A percentile compares a stretch with the other conserved stretches of the same genome.
phyloP scores from a whole-genome alignment of 2,797 vertebrate genomes.

The Oceanodroma leucorhoa region DNA sequence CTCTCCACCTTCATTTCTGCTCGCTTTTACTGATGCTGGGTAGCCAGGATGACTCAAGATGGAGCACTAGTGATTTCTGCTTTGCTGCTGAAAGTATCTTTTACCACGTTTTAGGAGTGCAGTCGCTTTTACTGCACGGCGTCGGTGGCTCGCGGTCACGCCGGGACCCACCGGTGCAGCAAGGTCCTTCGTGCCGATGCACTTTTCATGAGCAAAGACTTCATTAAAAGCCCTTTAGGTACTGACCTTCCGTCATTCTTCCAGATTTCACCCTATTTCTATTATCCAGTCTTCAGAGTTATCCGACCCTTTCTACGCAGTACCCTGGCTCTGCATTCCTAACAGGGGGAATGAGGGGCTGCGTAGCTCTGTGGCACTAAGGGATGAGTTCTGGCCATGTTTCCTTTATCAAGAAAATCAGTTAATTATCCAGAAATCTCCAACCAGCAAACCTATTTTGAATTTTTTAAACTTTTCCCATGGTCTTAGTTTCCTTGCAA shows the following conservation, averaged over 20 bases:
- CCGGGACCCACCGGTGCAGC: fast-evolving
- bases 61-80: neutral
- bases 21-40: neutral
- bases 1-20: neutral
- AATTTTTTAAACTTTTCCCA: neutral
- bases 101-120: neutral
- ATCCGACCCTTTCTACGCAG: neutral
- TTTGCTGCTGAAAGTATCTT: neutral
- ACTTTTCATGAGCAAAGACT: neutral
- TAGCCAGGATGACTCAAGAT: neutral
- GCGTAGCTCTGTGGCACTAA: neutral
- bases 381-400: neutral
- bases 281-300: neutral
- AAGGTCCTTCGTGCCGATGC: neutral
- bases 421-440: neutral
- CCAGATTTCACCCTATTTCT: neutral
- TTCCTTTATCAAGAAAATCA: neutral
- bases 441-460: neutral
- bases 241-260: neutral
- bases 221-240: neutral
- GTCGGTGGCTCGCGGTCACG: fast-evolving
- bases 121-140: fast-evolving
- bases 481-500: neutral
- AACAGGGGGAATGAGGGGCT: too few species aligned
- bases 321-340: neutral